Conservation (phyloP, 1,140 invertebrate genomes). For the Tyrophagus putrescentiae region DNA sequence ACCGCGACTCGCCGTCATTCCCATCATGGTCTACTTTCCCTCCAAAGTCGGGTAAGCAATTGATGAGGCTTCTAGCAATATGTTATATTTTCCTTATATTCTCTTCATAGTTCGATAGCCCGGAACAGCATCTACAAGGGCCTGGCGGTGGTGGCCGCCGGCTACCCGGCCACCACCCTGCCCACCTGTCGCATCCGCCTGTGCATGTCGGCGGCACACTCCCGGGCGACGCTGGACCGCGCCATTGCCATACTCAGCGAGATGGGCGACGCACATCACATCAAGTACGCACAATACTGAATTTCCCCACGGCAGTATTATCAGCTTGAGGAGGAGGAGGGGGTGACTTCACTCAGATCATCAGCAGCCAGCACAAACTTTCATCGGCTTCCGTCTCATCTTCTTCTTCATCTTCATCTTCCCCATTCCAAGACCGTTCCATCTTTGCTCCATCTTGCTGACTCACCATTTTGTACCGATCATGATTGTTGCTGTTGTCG, state of each 20-base stretch:
- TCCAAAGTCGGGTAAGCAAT: slow-evolving; percentile 59
- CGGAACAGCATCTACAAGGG: slow-evolving; percentile 60
- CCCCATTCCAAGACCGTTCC: no score
- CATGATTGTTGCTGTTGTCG: no score
- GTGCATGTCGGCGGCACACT: slow-evolving; percentile 88
- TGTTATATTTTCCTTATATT: neutral
- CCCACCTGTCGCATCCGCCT: slow-evolving; percentile 84
- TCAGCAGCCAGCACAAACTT: no score
- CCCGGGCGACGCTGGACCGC: slow-evolving; percentile 83
- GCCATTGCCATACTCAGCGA: slow-evolving; percentile 36
- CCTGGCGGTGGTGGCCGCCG: slow-evolving; percentile 85
- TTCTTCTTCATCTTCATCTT: no score
- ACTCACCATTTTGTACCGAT: no score
- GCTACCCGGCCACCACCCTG: slow-evolving; percentile 93
- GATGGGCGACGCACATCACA: slow-evolving; percentile 18
- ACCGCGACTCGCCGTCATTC: slow-evolving; percentile 94
- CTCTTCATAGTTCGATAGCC: slow-evolving; percentile 46
- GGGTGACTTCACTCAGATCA: no score
- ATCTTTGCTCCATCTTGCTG: no score
- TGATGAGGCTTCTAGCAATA: neutral
- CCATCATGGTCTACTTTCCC: slow-evolving; percentile 82
- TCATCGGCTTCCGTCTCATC: no score
- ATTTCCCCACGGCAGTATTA: no score
- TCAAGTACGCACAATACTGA: no score
- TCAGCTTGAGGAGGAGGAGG: no score